Base-by-base conservation (phyloP, 2,797 vertebrate genomes). In the Xiphorhynchus erythropygius region DNA sequence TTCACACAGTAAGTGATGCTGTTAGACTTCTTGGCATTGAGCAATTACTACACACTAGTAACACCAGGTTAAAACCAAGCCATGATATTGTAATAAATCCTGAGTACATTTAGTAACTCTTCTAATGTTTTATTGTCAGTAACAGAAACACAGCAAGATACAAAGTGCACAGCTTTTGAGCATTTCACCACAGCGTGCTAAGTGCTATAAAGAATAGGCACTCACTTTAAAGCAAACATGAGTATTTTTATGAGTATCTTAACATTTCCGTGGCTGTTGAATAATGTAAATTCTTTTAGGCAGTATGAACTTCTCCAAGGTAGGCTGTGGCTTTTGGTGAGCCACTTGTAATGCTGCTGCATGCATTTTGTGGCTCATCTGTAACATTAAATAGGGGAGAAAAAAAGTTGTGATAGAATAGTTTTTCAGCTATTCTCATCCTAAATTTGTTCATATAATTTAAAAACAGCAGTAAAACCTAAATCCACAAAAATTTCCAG, bases 191-290 rank as follows among this genome's bases (percentile, higher is more conserved):
- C 56, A 65, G 53, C 68, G 83, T 84, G 49, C 82, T 69, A 94
- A 87, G 52, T 82, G 84, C 60, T 86, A 2, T 44, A 71, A 50
- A 35, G 60, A 83, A 88, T 2, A 87, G 87, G 71, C 91, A 71
- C 3, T 68, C 71, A 49, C 76, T 87, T 87, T 64, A 63, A 95
- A 83, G 67, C 50, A 89, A 95, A 90, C 3, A 27, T 35, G 55
- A 93, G 42, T 87, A 80, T 94, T 97, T 94, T 87, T 96, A 14
- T 14, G n/a, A 60, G 35, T 56, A 65, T 93, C 47, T 98, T 98
- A 99, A 96, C 94, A 99, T 97, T 99, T 99, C 90, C 98, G 98
- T 17, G 99, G 99, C 97, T 99, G 99, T 84, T 99, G 99, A 97
- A 99, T 99, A 97, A 98, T 96, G 94, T 98, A 98, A 85, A 97